Conservation (phyloP, 2,113 vertebrate species). For the Coturnix japonica region DNA sequence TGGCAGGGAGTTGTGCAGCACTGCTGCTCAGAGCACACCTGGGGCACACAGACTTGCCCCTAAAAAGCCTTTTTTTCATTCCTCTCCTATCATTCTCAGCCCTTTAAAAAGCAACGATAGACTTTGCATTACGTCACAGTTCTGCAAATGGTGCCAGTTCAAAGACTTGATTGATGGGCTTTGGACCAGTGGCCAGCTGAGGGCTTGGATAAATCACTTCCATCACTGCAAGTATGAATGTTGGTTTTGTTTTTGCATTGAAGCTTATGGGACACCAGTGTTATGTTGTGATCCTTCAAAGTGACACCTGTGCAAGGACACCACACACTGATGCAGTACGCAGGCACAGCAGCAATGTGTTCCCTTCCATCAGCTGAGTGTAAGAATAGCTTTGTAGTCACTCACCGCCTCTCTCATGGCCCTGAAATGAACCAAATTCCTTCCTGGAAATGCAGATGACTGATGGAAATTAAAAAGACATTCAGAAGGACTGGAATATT, state of each 20-base stretch:
- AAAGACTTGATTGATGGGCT: background rate
- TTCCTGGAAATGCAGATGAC: background rate
- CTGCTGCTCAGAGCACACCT: background rate
- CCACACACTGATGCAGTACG: rapidly evolving
- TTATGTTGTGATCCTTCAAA: background rate
- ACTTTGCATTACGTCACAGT: background rate
- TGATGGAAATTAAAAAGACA: background rate
- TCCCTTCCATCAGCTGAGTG: rapidly evolving
- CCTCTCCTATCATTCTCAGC: background rate
- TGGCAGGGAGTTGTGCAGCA: background rate
- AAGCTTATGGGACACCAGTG: background rate
- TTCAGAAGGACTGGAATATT: background rate
- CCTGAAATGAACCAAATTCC: background rate
- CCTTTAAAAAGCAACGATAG: background rate
- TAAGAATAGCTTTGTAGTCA: rapidly evolving
- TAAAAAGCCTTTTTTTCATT: rapidly evolving
- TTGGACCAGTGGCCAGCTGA: background rate
- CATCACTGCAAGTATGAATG: background rate
- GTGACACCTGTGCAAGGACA: background rate
- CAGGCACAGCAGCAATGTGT: background rate
- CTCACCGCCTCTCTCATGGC: background rate
- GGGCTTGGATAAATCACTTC: background rate
- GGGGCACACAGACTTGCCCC: background rate
- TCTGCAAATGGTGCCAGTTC: background rate
- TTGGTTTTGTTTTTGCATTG: background rate